Evolutionary conservation across 2,797 vertebrate species (phyloP).

Genomic region (Sparidentex hasta): DNA sequence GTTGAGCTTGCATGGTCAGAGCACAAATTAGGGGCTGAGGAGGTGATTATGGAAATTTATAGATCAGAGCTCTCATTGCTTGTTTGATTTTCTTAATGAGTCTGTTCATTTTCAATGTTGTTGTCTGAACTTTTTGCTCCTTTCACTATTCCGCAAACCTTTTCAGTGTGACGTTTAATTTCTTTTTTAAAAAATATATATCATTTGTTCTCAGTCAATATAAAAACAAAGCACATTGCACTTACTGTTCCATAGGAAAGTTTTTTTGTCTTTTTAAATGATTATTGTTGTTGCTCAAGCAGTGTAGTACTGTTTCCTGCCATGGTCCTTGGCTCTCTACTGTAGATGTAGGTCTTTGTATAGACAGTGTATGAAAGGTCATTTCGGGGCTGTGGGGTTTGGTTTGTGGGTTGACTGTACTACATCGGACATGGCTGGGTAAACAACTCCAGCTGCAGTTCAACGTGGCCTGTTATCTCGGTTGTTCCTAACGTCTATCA

Average conservation of each 20-base stretch:
- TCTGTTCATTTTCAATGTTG: slow-evolving; percentile 72
- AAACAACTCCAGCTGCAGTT: slow-evolving; percentile 75
- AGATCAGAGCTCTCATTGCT: slow-evolving; percentile 86
- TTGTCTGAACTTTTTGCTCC: slow-evolving; percentile 81
- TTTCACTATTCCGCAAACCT: slow-evolving; percentile 87
- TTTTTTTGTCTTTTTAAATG: slow-evolving; percentile 89
- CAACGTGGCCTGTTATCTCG: slow-evolving; percentile 62
- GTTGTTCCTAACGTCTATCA: slow-evolving; percentile 64
- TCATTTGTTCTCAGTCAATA: slow-evolving; percentile 92
- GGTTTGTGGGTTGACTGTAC: slow-evolving; percentile 61
- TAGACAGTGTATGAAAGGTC: slow-evolving; percentile 72
- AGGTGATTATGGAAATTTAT: slow-evolving; percentile 85
- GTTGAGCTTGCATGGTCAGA: slow-evolving; percentile 85
- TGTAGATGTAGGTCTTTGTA: slow-evolving; percentile 77
- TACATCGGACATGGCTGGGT: slow-evolving; percentile 67
- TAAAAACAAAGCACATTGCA: slow-evolving; percentile 93
- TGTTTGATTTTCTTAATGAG: slow-evolving; percentile 78
- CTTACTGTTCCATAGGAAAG: slow-evolving; percentile 92
- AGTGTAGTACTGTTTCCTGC: slow-evolving; percentile 88
- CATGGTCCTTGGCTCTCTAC: slow-evolving; percentile 85
- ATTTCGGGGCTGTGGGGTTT: slow-evolving; percentile 63
- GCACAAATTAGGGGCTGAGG: slow-evolving; percentile 85
- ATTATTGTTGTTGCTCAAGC: slow-evolving; percentile 90
- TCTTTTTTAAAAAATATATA: slow-evolving; percentile 93
- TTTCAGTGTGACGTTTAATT: slow-evolving; percentile 91